Percentiles rank a stretch among this genome's conserved stretches.
phyloP scores from a whole-genome alignment of 2,888 invertebrate species.

The Argyresthia goedartella region DNA sequence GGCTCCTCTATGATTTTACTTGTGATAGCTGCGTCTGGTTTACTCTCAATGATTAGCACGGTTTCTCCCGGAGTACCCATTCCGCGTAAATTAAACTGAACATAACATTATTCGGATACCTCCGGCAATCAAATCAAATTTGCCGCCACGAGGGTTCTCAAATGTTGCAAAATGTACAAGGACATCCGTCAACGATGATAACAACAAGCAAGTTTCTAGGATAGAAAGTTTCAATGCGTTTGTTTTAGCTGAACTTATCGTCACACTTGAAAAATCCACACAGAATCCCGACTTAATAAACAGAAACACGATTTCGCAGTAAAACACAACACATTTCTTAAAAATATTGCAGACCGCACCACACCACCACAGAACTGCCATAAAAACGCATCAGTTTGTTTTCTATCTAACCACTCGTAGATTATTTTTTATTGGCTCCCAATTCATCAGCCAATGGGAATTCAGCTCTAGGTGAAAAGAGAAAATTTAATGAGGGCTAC shows the following conservation, averaged over 20 bases:
- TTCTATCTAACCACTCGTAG: background rate
- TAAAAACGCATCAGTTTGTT: background rate
- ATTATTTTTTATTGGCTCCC: background rate
- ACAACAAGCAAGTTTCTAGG: conserved; percentile 26
- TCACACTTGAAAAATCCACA: background rate
- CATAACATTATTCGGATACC: conserved; percentile 35
- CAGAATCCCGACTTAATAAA: background rate
- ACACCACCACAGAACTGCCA: background rate
- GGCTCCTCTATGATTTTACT: background rate
- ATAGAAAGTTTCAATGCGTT: background rate
- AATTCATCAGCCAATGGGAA: background rate
- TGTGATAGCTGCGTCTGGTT: conserved; percentile 21
- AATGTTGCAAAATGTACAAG: conserved; percentile 54
- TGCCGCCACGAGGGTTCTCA: conserved; percentile 58
- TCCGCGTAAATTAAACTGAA: conserved; percentile 9
- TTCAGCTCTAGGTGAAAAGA: background rate
- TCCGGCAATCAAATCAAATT: conserved; percentile 47
- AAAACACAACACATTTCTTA: background rate
- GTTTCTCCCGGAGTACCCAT: conserved; percentile 59
- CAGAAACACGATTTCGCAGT: background rate
- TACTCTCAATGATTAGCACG: conserved; percentile 30
- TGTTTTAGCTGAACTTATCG: background rate
- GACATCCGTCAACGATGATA: conserved; percentile 67
- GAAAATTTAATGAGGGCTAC: background rate
- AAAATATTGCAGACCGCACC: background rate